A percentile compares a stretch with the other conserved stretches of the same genome.
These are phyloP conservation scores for Hydrozoanthus tunicans DNA, from an alignment of 64 coral and sea anemone genomes.

Conservation along the genomic window DNA sequence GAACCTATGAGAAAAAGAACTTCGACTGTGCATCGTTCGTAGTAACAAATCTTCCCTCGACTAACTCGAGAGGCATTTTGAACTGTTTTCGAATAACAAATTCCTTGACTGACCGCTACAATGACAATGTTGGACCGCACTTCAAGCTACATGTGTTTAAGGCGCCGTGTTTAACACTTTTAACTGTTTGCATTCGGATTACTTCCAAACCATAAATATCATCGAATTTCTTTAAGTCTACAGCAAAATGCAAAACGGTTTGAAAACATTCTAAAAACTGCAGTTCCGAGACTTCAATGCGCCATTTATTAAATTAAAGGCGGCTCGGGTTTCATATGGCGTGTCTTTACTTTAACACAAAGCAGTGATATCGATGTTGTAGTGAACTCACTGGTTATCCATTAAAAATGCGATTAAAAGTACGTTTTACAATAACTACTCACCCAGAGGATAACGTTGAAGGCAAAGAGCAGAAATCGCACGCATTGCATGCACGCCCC, in stretches of 20 bases:
- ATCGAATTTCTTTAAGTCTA: background rate
- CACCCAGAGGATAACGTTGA: constrained; percentile 45
- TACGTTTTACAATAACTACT: background rate
- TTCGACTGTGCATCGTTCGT: too few species aligned
- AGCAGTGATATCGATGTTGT: background rate
- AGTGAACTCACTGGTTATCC: background rate
- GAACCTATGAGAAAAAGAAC: too few species aligned
- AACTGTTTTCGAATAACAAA: background rate
- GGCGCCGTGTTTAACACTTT: background rate
- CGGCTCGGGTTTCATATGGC: background rate
- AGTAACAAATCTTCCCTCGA: too few species aligned
- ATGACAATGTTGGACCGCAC: background rate
- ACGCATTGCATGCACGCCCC: constrained; percentile 57
- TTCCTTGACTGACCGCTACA: background rate
- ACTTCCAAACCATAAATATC: background rate
- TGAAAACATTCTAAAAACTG: background rate
- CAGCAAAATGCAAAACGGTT: background rate
- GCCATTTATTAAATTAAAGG: too few species aligned
- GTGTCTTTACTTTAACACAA: background rate
- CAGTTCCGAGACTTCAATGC: background rate
- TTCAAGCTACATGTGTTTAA: background rate
- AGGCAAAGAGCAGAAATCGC: constrained; percentile 47
- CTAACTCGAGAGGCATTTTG: background rate
- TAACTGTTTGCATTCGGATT: background rate
- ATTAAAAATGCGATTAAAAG: background rate